phyloP scores from a whole-genome alignment of 1,140 invertebrate species.

The Rhagoletis pomonella region DNA sequence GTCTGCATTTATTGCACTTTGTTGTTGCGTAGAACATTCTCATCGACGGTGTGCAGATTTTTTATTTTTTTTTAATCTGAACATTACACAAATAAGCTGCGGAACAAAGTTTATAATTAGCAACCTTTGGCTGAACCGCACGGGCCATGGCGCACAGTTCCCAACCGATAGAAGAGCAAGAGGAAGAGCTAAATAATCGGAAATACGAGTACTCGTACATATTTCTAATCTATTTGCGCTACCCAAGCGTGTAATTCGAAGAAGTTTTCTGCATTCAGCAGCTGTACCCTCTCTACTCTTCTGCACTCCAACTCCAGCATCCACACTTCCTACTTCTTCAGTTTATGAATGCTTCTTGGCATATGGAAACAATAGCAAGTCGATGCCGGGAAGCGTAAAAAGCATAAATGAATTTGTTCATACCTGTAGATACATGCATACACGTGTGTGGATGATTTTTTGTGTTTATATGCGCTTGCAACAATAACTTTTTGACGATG shows the following conservation, averaged over 20 bases:
- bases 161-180: too few species aligned
- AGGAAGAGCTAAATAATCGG: background rate
- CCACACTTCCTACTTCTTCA: too few species aligned
- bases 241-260: slow-evolving; percentile 8
- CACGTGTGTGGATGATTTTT: too few species aligned
- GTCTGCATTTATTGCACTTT: background rate
- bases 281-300: too few species aligned
- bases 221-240: background rate
- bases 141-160: background rate
- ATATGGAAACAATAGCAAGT: background rate
- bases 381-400: background rate
- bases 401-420: background rate
- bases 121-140: slow-evolving; percentile 16
- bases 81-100: background rate
- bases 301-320: too few species aligned
- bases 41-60: background rate
- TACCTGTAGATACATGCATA: background rate
- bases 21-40: background rate
- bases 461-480: background rate
- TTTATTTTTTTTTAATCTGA: background rate
- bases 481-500: background rate
- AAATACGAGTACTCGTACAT: background rate
- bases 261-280: background rate
- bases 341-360: too few species aligned
- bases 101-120: slow-evolving; percentile 16